These are phyloP conservation scores for Meda fulgida DNA, from an alignment of 2,797 vertebrate species.

Conservation along the genomic window DNA sequence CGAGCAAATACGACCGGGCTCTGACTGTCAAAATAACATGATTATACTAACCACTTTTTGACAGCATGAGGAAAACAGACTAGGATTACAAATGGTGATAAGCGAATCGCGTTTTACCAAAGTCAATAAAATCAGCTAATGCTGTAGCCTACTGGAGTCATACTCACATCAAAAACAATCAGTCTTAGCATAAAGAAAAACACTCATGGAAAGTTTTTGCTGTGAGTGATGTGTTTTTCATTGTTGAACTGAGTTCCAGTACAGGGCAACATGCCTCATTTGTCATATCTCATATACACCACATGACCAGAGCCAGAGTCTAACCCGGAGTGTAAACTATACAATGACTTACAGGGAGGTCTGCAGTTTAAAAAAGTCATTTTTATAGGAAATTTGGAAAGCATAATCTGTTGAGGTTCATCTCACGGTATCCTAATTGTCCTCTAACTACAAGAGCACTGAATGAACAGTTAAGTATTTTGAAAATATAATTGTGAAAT, in stretches of 20 bases:
- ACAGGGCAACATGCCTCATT: conserved; percentile 13
- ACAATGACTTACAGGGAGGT: conserved; percentile 13
- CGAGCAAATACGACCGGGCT: neutral
- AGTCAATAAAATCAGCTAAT: conserved; percentile 38
- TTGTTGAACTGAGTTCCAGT: conserved; percentile 8
- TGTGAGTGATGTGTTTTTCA: conserved; percentile 6
- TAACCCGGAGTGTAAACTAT: neutral
- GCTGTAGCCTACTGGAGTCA: neutral
- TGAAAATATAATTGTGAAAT: neutral
- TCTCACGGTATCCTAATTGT: neutral
- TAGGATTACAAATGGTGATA: conserved; percentile 30
- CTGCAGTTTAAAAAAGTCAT: neutral
- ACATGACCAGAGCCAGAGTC: neutral
- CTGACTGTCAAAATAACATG: conserved; percentile 28
- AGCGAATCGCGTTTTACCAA: conserved; percentile 25
- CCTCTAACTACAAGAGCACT: neutral
- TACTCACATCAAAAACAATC: conserved; percentile 30
- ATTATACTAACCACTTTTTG: conserved; percentile 29
- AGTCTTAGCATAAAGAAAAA: conserved; percentile 30
- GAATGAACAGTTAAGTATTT: neutral
- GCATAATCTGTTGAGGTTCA: neutral
- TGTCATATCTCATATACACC: conserved; percentile 31
- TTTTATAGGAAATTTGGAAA: neutral
- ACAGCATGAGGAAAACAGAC: conserved; percentile 29
- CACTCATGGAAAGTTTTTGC: conserved; percentile 31